Conservation (phyloP, 2,797 vertebrate species). For the Manis pentadactyla region DNA sequence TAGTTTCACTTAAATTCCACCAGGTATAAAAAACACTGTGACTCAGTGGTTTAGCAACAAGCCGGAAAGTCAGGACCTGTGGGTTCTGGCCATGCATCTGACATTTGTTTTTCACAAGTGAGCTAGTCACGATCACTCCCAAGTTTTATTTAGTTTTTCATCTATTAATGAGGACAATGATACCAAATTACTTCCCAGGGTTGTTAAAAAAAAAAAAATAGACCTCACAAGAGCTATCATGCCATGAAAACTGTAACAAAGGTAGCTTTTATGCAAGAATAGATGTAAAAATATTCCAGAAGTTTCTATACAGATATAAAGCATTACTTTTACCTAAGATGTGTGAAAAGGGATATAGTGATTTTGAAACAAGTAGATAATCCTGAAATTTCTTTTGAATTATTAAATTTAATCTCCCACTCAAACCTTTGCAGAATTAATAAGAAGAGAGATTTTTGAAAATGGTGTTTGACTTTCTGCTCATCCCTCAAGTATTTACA, state of each 20-base stretch:
- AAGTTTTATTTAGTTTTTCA: slow-evolving; percentile 55
- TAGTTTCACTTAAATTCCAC: slow-evolving; percentile 51
- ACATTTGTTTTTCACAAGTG: slow-evolving; percentile 7
- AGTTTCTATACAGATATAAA: slow-evolving; percentile 8
- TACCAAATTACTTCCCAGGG: slow-evolving; percentile 47
- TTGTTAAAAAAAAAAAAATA: neutral
- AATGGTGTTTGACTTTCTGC: slow-evolving; percentile 14
- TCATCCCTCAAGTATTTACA: neutral
- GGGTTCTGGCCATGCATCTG: slow-evolving; percentile 33
- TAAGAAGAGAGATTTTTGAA: slow-evolving; percentile 30
- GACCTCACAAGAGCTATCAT: slow-evolving; percentile 22
- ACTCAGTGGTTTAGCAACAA: slow-evolving; percentile 72
- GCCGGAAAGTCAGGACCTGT: slow-evolving; percentile 68
- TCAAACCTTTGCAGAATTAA: slow-evolving; percentile 18
- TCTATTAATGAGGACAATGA: slow-evolving; percentile 33
- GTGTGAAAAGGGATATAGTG: neutral
- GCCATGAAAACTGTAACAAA: neutral
- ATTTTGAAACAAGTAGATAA: slow-evolving; percentile 29
- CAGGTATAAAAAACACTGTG: slow-evolving; percentile 45
- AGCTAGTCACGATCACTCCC: slow-evolving; percentile 48
- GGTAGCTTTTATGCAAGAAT: slow-evolving; percentile 39
- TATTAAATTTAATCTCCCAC: slow-evolving; percentile 39
- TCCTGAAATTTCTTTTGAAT: slow-evolving; percentile 22
- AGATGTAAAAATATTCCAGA: neutral
- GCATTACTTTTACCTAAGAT: neutral